Percentiles rank a stretch among this genome's conserved stretches.
Evolutionary conservation across 2,113 vertebrate genomes (phyloP).

Genomic region (Callochromis pleurospilus): DNA sequence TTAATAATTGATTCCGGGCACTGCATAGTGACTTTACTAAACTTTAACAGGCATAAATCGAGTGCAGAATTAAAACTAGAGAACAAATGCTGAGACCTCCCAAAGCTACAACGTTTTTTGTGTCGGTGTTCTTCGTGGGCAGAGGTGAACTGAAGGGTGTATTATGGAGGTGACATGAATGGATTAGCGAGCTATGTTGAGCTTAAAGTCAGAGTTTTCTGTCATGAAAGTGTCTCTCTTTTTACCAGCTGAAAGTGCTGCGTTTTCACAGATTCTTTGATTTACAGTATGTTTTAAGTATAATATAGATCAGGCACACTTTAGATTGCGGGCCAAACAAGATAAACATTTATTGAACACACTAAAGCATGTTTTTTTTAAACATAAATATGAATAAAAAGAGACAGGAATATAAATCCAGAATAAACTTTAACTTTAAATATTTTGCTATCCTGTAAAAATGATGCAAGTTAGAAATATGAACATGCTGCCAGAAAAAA

Average conservation of each 20-base stretch:
- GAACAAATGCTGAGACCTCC: background rate
- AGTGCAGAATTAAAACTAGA: background rate
- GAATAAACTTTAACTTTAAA: background rate
- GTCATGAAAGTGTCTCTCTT: background rate
- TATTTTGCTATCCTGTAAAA: too few species aligned
- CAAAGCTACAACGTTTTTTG: background rate
- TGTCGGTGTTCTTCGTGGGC: background rate
- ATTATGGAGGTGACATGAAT: background rate
- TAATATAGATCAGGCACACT: background rate
- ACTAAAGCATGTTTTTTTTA: background rate
- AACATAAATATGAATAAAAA: background rate
- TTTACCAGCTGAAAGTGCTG: background rate
- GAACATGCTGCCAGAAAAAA: background rate
- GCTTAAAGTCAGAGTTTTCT: background rate
- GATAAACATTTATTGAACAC: background rate
- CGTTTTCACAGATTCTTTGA: fast-evolving
- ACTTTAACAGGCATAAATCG: background rate
- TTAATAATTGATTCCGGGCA: background rate
- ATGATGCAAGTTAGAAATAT: background rate
- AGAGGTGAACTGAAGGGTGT: background rate
- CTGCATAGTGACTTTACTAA: background rate
- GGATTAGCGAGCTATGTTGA: background rate
- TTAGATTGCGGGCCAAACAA: fast-evolving
- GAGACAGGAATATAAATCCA: background rate
- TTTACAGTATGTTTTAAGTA: background rate